Evolutionary conservation across 2,888 invertebrate genomes (phyloP).

Genomic region (Cantharis lateralis): DNA sequence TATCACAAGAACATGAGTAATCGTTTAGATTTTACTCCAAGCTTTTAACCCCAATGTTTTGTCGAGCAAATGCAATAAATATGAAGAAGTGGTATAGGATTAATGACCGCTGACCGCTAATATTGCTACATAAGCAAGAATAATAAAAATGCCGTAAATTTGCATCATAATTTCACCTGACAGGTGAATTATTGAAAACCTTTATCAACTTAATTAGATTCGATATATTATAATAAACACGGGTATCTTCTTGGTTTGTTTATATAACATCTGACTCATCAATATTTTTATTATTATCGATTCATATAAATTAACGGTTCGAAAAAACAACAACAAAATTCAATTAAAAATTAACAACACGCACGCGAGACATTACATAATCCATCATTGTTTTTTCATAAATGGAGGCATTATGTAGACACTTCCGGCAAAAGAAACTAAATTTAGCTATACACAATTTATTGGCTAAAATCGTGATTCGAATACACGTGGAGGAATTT

Average conservation of each 20-base stretch:
- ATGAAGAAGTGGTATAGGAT: conserved; percentile 13
- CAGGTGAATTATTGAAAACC: not conserved
- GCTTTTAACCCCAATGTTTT: conserved; percentile 14
- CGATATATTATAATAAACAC: not conserved
- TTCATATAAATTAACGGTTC: not conserved
- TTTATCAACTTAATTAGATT: not conserved
- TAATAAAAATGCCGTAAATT: not conserved
- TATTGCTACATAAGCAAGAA: conserved; percentile 9
- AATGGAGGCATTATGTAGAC: not conserved
- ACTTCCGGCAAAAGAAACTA: conserved; percentile 2
- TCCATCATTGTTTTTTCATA: conserved; percentile 1
- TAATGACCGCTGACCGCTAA: conserved; percentile 20
- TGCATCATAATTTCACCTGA: conserved; percentile 3
- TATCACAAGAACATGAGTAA: not conserved
- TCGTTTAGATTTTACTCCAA: not conserved
- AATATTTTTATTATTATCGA: not conserved
- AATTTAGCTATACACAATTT: not conserved
- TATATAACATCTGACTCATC: not conserved
- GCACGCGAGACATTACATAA: conserved; percentile 1
- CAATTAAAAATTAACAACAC: conserved; percentile 4
- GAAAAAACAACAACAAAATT: conserved; percentile 2
- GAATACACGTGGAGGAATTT: not conserved
- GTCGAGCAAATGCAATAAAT: not conserved
- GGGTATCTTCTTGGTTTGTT: not conserved
- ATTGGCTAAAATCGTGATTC: not conserved